Conservation (phyloP, 2,113 vertebrate genomes). For the Tetrao urogallus region DNA sequence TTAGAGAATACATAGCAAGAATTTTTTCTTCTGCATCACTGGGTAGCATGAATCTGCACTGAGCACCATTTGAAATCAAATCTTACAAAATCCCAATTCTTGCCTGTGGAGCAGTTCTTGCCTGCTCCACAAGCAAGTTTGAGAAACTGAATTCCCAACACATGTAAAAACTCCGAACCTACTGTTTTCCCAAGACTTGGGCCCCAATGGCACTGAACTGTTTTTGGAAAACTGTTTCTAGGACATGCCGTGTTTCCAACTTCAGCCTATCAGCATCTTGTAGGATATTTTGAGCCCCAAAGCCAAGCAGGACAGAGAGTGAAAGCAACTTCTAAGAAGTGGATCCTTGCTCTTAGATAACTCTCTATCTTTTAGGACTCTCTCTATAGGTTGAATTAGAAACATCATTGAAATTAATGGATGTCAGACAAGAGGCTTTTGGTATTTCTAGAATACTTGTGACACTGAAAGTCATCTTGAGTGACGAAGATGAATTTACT, state of each 20-base stretch:
- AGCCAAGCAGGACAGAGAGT: not conserved
- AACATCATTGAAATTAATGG: slow-evolving; percentile 7
- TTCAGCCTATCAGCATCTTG: not conserved
- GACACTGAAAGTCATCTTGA: not conserved
- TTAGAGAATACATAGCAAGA: not conserved
- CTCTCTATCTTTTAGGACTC: not conserved
- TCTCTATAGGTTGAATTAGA: not conserved
- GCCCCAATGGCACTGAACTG: not conserved
- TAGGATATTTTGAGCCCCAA: not conserved
- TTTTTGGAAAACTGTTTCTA: not conserved
- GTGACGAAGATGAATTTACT: not conserved
- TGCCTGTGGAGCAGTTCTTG: not conserved
- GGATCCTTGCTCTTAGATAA: not conserved
- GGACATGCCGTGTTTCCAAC: not conserved
- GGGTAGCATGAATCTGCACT: not conserved
- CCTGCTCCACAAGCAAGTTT: not conserved
- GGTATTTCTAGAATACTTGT: not conserved
- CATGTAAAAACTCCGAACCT: not conserved
- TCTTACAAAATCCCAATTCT: not conserved
- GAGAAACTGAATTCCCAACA: not conserved
- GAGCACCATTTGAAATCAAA: not conserved
- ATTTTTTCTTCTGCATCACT: not conserved
- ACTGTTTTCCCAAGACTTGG: not conserved
- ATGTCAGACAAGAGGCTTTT: not conserved
- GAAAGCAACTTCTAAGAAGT: not conserved